Base-by-base conservation (phyloP, 1,140 invertebrate species). In the Ctenoplectra terminalis region DNA sequence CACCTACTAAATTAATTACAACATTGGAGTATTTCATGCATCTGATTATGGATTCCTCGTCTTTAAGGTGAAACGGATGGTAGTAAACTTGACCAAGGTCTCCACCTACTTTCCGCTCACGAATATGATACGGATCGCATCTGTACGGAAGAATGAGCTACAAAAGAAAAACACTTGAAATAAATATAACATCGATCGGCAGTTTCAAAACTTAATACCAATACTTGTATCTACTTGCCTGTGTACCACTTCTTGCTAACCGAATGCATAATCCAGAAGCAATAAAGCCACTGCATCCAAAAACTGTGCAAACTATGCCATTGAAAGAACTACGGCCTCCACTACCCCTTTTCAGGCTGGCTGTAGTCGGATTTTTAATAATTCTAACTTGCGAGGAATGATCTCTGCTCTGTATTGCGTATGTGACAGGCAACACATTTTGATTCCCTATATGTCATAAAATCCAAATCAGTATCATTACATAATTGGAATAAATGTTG, bases 51-150 rank as follows among this genome's bases (percentile, higher is more conserved):
- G 96, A 96, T n/a, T 97, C 96, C 89, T 99, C 98, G 95, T 99
- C 98, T 60, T 95, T 94, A 31, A 99, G 89, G 90, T 98, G 89
- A 91, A 96, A 99, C 5, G 97, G 98, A 90, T 97, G 96, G 92
- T 97, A 99, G 2, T 99, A 94, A 29, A 99, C 96, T 95, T 99
- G 99, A 37, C 99, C 99, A 70, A 99, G 95, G 94, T 99, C 99
- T 54, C 99, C 99, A 88, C 94, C 94, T 2, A 99, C 90, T 94
- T 98, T 99, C 2, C 99, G 93, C 43, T 95, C 95, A 72, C 95
- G 92, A 11, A 96, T 94, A 89, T 97, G 95, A 93, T 98, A 98
- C 43, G 95, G 94, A 92, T 99, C 98, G 61, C 97, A 95, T 91
- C 99, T 95, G 90, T 99, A 98, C 5, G 99, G 99, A 79, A 99